These are phyloP conservation scores for Chloroclystis v-ata DNA, from an alignment of 2,888 invertebrate species.

Conservation along the genomic window DNA sequence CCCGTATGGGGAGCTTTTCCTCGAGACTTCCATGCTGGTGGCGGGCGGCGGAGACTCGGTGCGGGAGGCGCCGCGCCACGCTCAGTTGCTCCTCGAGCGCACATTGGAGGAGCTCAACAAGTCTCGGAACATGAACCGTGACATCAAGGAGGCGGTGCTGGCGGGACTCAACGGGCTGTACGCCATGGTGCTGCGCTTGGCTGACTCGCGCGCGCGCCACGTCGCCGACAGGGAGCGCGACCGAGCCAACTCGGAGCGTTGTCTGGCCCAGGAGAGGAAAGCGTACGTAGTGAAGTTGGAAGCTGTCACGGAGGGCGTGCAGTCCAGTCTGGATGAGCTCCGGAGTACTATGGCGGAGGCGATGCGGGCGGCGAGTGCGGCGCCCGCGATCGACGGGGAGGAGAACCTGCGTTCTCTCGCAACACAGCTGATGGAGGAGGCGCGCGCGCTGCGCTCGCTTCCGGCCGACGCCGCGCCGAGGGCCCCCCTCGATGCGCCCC, in stretches of 20 bases:
- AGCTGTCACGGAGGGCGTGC: neutral
- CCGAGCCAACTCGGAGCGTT: neutral
- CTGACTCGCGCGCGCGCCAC: neutral
- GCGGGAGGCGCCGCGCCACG: neutral
- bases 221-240: neutral
- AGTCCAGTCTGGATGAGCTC: neutral
- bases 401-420: too few relatives aligned
- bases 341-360: neutral
- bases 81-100: neutral
- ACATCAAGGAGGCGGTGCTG: conserved; percentile 1
- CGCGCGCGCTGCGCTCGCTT: too few relatives aligned
- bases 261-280: neutral
- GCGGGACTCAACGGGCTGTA: neutral
- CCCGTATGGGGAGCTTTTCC: neutral
- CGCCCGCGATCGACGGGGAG: too few relatives aligned
- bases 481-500: too few relatives aligned
- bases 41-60: neutral
- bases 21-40: neutral
- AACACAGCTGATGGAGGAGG: too few relatives aligned
- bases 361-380: neutral
- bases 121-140: neutral
- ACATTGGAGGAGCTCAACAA: neutral
- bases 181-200: neutral
- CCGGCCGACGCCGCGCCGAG: too few relatives aligned
- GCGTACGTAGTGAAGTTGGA: neutral